phyloP scores from a whole-genome alignment of 2,888 invertebrate species.

The Zhuqinia jingwanae region DNA sequence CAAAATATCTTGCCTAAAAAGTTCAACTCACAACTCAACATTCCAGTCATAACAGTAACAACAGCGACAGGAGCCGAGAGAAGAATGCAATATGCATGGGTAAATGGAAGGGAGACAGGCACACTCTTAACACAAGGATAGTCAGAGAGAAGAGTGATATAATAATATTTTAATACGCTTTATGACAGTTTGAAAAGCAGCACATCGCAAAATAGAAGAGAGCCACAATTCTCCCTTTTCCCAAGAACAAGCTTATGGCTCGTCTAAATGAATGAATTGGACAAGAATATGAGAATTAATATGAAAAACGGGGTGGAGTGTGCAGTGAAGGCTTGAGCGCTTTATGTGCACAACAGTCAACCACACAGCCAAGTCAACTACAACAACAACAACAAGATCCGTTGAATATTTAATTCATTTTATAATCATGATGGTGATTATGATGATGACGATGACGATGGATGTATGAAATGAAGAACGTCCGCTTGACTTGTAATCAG shows the following conservation, averaged over 20 bases:
- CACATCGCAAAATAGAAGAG: neutral
- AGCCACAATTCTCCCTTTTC: neutral
- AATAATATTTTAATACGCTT: neutral
- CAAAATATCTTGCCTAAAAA: no score
- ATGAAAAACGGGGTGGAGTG: conserved; percentile 13
- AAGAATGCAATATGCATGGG: neutral
- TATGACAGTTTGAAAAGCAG: conserved; percentile 21
- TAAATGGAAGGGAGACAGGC: no score
- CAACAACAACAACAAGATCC: neutral
- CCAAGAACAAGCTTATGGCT: neutral
- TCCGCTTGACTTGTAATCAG: no score
- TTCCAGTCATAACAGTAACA: neutral
- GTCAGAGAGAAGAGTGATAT: neutral
- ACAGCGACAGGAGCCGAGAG: no score
- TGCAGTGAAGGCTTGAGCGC: no score
- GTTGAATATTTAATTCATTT: conserved; percentile 24
- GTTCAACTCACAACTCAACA: neutral
- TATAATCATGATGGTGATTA: neutral
- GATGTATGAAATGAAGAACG: neutral
- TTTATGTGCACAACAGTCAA: no score
- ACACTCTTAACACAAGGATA: no score
- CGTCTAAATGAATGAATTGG: no score
- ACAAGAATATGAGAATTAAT: neutral
- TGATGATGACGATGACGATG: neutral
- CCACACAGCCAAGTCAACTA: no score